These are phyloP conservation scores for Phaonia tiefii DNA, from an alignment of 2,888 invertebrate genomes.

Conservation along the genomic window DNA sequence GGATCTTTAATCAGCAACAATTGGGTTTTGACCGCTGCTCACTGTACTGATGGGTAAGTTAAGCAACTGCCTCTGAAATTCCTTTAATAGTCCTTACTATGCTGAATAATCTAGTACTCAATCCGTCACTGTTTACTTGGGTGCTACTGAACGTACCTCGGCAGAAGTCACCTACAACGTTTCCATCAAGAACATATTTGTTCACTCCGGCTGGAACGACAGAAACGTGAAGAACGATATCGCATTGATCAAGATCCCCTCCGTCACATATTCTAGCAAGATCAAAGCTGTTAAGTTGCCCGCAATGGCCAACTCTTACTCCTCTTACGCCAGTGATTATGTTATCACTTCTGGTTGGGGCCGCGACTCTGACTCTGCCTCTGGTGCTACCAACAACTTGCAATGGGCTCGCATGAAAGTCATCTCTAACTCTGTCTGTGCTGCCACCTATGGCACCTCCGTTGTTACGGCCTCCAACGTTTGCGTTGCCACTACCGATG, in stretches of 20 bases:
- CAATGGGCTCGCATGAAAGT: constrained; percentile 69
- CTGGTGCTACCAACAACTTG: constrained; percentile 70
- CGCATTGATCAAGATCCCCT: constrained; percentile 72
- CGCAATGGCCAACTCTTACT: constrained; percentile 63
- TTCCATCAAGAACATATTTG: constrained; percentile 71
- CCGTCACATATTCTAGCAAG: constrained; percentile 55
- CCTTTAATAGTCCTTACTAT: not conserved
- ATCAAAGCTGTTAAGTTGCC: constrained; percentile 71
- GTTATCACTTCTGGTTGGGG: constrained; percentile 77
- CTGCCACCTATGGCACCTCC: constrained; percentile 69
- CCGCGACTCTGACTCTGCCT: constrained; percentile 63
- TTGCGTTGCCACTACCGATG: constrained; percentile 69
- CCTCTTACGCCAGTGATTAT: constrained; percentile 66
- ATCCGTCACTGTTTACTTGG: constrained; percentile 71
- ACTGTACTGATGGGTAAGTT: constrained; percentile 73
- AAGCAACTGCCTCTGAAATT: not conserved
- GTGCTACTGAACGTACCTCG: constrained; percentile 68
- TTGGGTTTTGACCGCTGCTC: constrained; percentile 77
- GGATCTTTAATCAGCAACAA: constrained; percentile 73
- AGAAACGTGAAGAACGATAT: constrained; percentile 73
- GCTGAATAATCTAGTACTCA: constrained; percentile 40
- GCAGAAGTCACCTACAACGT: constrained; percentile 70
- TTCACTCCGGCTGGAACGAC: constrained; percentile 77
- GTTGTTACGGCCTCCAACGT: constrained; percentile 71
- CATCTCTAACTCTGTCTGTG: constrained; percentile 70